Base-by-base conservation (phyloP, 92 coral and sea anemone species). In the Epizoanthus ramosus region DNA sequence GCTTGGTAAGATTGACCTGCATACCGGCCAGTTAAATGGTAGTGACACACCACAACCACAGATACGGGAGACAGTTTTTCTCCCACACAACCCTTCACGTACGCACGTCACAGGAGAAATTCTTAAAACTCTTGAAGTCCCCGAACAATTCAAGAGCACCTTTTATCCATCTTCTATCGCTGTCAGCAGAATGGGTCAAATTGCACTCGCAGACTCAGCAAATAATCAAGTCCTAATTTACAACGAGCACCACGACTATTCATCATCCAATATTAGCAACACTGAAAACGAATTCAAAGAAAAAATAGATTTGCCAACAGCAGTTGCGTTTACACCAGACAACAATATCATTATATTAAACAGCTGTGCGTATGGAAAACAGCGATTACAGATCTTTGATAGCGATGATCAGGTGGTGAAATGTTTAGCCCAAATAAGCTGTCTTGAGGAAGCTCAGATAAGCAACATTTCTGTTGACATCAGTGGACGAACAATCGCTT, bases 111-210 rank as follows among this genome's bases (percentile, higher is more conserved):
- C 79, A 9, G 63, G 64, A 25, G 18, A 73, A 25, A 21, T 73
- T 12, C 22, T 73, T 53, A 73, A 54, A 52, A 54, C 63, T 47
- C 79, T 73, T 53, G 79, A 73, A 15, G 63, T 73, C 15, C 79
- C 79, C 31, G 63, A 73, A 21, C 63, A 73, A 61, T 19, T 73
- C 16, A 73, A 73, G n/a, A 18, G 58, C 79, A 73, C 6, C 31
- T 73, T 73, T 21, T 24, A 53, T 0, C 79, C 79, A 28, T 25
- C 63, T 73, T 61, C n/a, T 24, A 25, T 73, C 18, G 79, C 79
- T 16, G 63, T 73, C 17, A 54, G 79, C 63, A 24, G 45, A 54
- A 17, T 73, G 63, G 79, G 79, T 19, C 79, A 73, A 56, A 22
- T 73, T 73, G 63, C 63, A 52, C 16, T 73, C 31, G 24, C 60